These are phyloP conservation scores for Acanthochromis polyacanthus DNA, from an alignment of 2,113 vertebrate genomes.

Conservation along the genomic window DNA sequence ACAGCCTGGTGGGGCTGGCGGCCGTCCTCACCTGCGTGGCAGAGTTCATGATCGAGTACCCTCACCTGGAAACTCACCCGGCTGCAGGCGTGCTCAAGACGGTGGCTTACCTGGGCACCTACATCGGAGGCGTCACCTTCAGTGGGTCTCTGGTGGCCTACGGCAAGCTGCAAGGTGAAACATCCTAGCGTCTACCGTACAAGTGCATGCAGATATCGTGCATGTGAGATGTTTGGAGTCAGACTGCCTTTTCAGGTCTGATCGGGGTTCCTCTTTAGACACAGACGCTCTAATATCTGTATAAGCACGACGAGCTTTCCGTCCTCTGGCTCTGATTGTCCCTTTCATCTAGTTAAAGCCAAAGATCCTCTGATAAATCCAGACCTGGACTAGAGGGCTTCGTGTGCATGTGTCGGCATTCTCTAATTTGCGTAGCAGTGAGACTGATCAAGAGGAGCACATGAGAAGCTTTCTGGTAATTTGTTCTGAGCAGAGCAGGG, in stretches of 20 bases:
- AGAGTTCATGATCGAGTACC: slow-evolving; percentile 84
- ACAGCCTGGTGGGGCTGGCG: slow-evolving; percentile 85
- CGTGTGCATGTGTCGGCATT: slow-evolving; percentile 28
- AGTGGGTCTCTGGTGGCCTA: slow-evolving; percentile 84
- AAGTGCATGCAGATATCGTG: background rate
- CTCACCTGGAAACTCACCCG: slow-evolving; percentile 81
- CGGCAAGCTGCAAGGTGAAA: slow-evolving; percentile 82
- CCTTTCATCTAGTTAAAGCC: slow-evolving; percentile 64
- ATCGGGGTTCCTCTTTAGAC: slow-evolving; percentile 18
- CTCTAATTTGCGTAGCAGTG: slow-evolving; percentile 32
- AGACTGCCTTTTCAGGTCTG: slow-evolving; percentile 8
- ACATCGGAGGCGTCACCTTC: slow-evolving; percentile 85
- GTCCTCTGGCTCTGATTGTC: slow-evolving; percentile 49
- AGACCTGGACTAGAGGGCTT: background rate
- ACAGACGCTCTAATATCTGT: slow-evolving; percentile 20
- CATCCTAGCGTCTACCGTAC: too few relatives aligned
- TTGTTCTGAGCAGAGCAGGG: slow-evolving; percentile 5
- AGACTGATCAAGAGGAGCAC: slow-evolving; percentile 49
- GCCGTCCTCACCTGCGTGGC: slow-evolving; percentile 82
- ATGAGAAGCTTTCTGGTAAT: slow-evolving; percentile 49
- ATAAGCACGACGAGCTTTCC: slow-evolving; percentile 27
- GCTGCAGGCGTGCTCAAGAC: slow-evolving; percentile 81
- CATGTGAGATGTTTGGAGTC: background rate
- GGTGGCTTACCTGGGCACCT: slow-evolving; percentile 83
- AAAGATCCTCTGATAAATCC: slow-evolving; percentile 62